Conservation (phyloP, 2,888 invertebrate genomes). For the Lasiommata megera region DNA sequence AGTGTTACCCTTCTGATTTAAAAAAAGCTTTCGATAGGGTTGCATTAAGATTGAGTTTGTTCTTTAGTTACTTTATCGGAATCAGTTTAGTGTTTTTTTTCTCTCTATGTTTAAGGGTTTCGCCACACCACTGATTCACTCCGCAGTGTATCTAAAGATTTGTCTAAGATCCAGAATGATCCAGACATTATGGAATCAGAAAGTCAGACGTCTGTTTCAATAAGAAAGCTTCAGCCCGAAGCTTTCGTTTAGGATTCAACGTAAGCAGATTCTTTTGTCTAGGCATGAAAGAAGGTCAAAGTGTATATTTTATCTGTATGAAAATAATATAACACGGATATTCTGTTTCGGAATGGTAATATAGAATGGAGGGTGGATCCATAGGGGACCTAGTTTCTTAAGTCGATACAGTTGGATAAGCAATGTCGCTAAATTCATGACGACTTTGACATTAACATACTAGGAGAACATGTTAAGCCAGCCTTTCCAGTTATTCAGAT, state of each 20-base stretch:
- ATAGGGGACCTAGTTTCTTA: too few relatives aligned
- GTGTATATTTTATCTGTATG: neutral
- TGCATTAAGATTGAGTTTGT: neutral
- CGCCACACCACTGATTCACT: too few relatives aligned
- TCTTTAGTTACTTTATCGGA: conserved; percentile 1
- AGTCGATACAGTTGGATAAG: too few relatives aligned
- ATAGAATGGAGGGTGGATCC: neutral
- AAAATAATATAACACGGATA: neutral
- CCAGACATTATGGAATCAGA: neutral
- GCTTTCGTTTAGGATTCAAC: neutral
- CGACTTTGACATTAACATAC: too few relatives aligned
- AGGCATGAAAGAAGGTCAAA: neutral
- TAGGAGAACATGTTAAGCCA: too few relatives aligned
- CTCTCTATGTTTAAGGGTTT: neutral
- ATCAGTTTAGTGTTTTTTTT: neutral
- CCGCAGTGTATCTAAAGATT: too few relatives aligned
- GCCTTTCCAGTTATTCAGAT: too few relatives aligned
- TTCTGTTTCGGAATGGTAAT: too few relatives aligned
- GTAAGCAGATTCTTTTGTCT: neutral
- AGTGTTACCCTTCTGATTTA: conserved; percentile 45
- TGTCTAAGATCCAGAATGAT: too few relatives aligned
- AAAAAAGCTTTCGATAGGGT: conserved; percentile 17
- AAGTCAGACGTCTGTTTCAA: neutral
- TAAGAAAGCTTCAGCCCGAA: neutral
- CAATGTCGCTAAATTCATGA: too few relatives aligned